These are phyloP conservation scores for Pampusana beccarii DNA, from an alignment of 2,113 vertebrate species.

Conservation along the genomic window DNA sequence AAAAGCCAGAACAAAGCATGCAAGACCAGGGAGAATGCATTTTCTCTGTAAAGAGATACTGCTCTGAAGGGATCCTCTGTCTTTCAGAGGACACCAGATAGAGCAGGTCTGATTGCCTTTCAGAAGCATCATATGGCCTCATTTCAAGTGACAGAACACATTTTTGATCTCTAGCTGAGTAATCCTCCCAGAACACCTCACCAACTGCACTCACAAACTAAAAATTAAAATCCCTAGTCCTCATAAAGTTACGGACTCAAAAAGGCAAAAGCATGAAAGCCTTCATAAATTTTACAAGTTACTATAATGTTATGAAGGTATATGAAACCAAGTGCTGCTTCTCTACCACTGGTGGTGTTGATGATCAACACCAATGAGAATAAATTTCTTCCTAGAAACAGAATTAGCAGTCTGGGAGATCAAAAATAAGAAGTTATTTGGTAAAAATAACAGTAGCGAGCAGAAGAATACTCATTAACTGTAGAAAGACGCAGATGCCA, in stretches of 20 bases:
- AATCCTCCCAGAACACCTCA: neutral
- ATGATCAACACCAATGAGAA: neutral
- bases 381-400: neutral
- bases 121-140: neutral
- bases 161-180: slow-evolving; percentile 6
- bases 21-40: neutral
- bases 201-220: neutral
- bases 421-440: neutral
- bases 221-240: neutral
- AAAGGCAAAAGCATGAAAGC: neutral
- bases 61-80: slow-evolving; percentile 11
- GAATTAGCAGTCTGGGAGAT: neutral
- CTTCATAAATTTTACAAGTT: neutral
- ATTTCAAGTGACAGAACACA: neutral
- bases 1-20: slow-evolving; percentile 60
- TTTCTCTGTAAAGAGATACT: neutral
- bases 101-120: slow-evolving; percentile 9
- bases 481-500: neutral
- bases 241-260: neutral
- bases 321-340: neutral
- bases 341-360: neutral
- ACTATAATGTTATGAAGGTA: neutral
- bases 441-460: neutral
- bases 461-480: neutral
- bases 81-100: slow-evolving; percentile 8